A percentile compares a stretch with the other conserved stretches of the same genome.
These are phyloP conservation scores for Drosophila repleta DNA, from an alignment of 1,140 invertebrate species.

Conservation along the genomic window DNA sequence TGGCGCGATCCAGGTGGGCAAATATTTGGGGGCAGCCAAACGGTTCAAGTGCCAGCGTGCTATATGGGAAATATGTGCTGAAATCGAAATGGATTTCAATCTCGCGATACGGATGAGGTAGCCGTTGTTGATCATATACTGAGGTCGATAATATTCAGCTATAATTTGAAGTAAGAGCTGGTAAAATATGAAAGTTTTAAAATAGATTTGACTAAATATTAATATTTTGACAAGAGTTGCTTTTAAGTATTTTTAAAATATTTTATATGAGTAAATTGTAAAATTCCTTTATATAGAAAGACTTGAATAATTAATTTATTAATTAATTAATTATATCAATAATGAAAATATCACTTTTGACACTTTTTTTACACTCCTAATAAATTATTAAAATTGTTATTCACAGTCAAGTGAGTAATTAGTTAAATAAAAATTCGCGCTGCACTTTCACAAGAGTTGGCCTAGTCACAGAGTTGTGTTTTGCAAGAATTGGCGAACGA, in stretches of 20 bases:
- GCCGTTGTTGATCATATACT: not conserved
- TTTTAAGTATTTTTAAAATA: too few species aligned
- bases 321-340: too few species aligned
- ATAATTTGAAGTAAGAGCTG: too few species aligned
- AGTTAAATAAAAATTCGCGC: too few species aligned
- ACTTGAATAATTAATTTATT: too few species aligned
- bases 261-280: too few species aligned
- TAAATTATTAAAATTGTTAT: not conserved
- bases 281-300: too few species aligned
- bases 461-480: not conserved
- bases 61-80: slow-evolving; percentile 7
- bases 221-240: too few species aligned
- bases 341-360: too few species aligned
- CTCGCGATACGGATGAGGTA: slow-evolving; percentile 4
- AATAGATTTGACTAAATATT: too few species aligned
- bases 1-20: slow-evolving; percentile 43
- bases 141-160: not conserved
- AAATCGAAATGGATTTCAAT: slow-evolving; percentile 1
- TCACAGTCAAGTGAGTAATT: not conserved
- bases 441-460: not conserved
- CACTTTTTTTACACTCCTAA: too few species aligned
- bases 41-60: not conserved
- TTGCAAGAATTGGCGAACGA: not conserved
- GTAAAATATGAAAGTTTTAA: too few species aligned
- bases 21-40: slow-evolving; percentile 24